Base-by-base conservation (phyloP, 2,113 vertebrate species). In the Symphodus melops region DNA sequence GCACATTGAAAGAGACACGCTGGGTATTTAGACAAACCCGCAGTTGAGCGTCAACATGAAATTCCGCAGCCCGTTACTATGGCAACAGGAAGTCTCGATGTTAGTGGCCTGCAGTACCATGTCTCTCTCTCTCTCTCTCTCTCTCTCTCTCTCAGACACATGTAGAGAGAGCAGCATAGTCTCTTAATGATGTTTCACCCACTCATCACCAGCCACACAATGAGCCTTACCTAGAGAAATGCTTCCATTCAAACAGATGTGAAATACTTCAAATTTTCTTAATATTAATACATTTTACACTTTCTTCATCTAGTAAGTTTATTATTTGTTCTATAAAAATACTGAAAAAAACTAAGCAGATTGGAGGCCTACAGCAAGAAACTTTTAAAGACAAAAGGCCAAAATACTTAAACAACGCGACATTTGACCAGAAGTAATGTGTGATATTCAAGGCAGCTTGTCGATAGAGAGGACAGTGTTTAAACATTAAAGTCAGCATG, bases 61-160 rank as follows among this genome's bases (percentile, higher is more conserved):
- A 89, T 88, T 89, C 84, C 71, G 62, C 83, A 88, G 88, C 87
- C 67, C 49, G 94, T 95, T 94, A 84, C 95, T 75, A 95, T 94
- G 89, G 95, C 83, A 94, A 95, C 94, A 70, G 75, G 62, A 64
- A 86, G 73, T 80, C 91, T 92, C 71, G 4, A 82, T 46, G 75
- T 86, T 84, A 79, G 85, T 85, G 86, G 91, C 79, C 88, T 77
- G 84, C 72, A 83, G 82, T 91, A 81, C 80, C 75, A 82, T 86
- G 72, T 81, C 83, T 82, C 75, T 82, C 62, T 39, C 52, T 37
- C 17, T 21, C 28, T 49, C 59, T 19, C 52, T 81, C 83, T 82
- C 75, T 82, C 62, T 39, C 52, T 37, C 17, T 21, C 28, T 49
- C 59, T 19, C 52, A 3, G 54, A 79, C 84, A 68, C 64, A 62